phyloP scores from a whole-genome alignment of 2,797 vertebrate species.

The Synanceia verrucosa region DNA sequence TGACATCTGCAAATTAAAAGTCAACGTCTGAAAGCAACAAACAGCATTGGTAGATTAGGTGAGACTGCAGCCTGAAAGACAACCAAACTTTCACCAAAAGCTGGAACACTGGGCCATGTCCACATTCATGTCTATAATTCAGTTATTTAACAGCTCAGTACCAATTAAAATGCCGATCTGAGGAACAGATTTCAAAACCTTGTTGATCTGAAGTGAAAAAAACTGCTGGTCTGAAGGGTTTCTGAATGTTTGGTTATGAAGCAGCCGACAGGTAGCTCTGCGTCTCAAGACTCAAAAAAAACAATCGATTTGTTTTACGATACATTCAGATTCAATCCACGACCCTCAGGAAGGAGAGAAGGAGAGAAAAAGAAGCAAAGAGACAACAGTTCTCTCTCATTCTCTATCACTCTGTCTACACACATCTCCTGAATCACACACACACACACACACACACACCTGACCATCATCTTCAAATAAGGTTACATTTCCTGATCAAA shows the following conservation, averaged over 20 bases:
- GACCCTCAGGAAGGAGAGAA: slow-evolving; percentile 69
- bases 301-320: slow-evolving; percentile 65
- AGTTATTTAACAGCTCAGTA: not conserved
- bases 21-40: not conserved
- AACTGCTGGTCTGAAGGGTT: slow-evolving; percentile 42
- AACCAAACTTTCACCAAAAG: not conserved
- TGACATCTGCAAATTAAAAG: not conserved
- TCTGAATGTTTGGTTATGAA: slow-evolving; percentile 64
- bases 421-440: slow-evolving; percentile 42
- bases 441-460: slow-evolving; percentile 27
- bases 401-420: slow-evolving; percentile 53
- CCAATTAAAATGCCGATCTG: not conserved
- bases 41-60: not conserved
- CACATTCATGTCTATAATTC: not conserved
- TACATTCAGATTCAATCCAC: slow-evolving; percentile 81
- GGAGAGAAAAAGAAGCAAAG: slow-evolving; percentile 63
- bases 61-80: not conserved
- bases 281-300: slow-evolving; percentile 57
- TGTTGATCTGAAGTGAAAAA: slow-evolving; percentile 37
- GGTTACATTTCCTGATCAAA: slow-evolving; percentile 77
- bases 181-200: slow-evolving; percentile 41
- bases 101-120: not conserved
- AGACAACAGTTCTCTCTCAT: slow-evolving; percentile 44
- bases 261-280: slow-evolving; percentile 63
- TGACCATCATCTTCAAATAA: slow-evolving; percentile 71